Base-by-base conservation (phyloP, 92 coral and sea anemone genomes). In the Galaxea fascicularis region DNA sequence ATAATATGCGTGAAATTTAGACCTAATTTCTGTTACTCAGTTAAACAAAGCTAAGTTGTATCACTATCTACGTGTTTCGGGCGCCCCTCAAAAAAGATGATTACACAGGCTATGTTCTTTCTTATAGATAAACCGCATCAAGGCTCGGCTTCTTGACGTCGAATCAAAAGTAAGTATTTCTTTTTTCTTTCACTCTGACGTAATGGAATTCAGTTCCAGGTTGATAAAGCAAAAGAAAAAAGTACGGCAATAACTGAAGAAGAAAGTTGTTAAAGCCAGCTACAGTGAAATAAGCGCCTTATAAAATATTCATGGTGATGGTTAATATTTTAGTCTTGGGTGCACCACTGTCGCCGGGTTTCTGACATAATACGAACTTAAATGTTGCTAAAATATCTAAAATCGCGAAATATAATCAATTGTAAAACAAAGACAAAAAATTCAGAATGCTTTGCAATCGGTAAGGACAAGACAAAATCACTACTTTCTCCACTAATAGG, bases 131-230 rank as follows among this genome's bases (percentile, higher is more conserved):
- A 67, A 79, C 65, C 4, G 44, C 15, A 77, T 77, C 16, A 62
- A 62, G 24, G 71, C 82, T 25, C 82, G 71, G 25, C n/a, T 77
- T 63, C 44, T 41, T 60, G 71, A 77, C 18, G 39, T 44, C 35
- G 82, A 77, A 39, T 26, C 41, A 30, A 44, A 77, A 44, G 82
- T 63, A 45, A 25, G 82, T 15, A 8, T 24, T 53, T 57, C 9
- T 30, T 68, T 26, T 24, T 8, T 51, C 4, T 13, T 24, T 4
- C 59, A 14, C 10, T 53, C 0, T 14, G 2, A 56, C 17, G 16
- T 1, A 44, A 15, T 16, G 25, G 24, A 39, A 68, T 31, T 12
- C 22, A n/a, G 10, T 39, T 39, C 24, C 10, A 39, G 5, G 39
- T 5, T 30, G 8, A 16, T 3, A 56, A 16, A 20, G 7, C 21